Percentiles rank a stretch among this genome's conserved stretches.
Evolutionary conservation across 1,140 invertebrate species (phyloP).

Genomic region (Matsumurasca onukii): DNA sequence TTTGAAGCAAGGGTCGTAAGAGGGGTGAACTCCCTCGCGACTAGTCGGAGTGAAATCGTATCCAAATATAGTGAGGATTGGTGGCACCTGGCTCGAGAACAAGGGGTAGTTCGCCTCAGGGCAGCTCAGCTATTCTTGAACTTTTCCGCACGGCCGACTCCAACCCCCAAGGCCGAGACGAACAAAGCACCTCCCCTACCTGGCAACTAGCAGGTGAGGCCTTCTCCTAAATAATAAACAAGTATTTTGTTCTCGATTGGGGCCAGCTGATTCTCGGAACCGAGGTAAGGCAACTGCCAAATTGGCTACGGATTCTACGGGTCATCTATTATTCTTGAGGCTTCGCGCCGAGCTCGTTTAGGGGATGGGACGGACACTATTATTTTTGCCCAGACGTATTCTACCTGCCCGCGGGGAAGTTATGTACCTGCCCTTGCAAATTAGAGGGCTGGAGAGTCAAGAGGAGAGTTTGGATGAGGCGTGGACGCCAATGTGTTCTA

Average conservation of each 20-base stretch:
- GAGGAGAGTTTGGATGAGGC: too few species aligned
- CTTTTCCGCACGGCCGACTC: background rate
- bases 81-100: too few species aligned
- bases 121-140: background rate
- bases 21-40: background rate
- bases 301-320: background rate
- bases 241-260: slow-evolving; percentile 26
- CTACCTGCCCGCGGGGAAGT: background rate
- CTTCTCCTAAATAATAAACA: slow-evolving; percentile 9
- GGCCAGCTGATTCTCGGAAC: slow-evolving; percentile 16
- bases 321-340: background rate
- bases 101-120: background rate
- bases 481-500: too few species aligned
- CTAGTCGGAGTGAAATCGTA: slow-evolving; percentile 4
- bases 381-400: background rate
- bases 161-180: background rate
- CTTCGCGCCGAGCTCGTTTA: background rate
- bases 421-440: background rate
- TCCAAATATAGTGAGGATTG: background rate
- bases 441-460: background rate
- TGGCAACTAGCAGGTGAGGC: slow-evolving; percentile 1
- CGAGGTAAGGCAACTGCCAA: background rate
- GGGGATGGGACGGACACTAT: background rate
- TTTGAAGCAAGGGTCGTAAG: too few species aligned
- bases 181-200: background rate